Evolutionary conservation across 2,797 vertebrate species (phyloP).

Genomic region (Siniperca scherzeri): DNA sequence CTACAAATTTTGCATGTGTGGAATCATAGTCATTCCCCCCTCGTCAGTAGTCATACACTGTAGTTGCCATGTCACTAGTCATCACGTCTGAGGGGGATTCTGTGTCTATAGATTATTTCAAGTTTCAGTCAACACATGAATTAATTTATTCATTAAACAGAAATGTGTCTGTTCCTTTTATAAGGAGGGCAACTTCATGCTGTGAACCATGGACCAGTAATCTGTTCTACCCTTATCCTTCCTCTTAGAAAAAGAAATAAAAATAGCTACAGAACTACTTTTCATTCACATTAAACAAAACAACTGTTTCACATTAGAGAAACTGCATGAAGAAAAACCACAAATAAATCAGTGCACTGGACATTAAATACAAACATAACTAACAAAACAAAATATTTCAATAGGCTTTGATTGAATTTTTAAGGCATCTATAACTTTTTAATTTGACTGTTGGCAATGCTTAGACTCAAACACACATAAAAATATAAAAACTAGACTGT

Average conservation of each 20-base stretch:
- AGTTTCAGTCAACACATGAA: constrained; percentile 46
- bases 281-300: constrained; percentile 41
- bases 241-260: constrained; percentile 9
- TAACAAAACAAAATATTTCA: constrained; percentile 46
- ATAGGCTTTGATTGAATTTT: constrained; percentile 22
- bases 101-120: constrained; percentile 53
- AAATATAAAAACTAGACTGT: constrained; percentile 55
- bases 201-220: constrained; percentile 36
- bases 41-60: constrained; percentile 59
- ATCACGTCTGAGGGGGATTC: constrained; percentile 45
- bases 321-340: constrained; percentile 48
- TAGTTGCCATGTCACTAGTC: not conserved
- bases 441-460: constrained; percentile 36
- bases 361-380: constrained; percentile 66
- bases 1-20: constrained; percentile 46
- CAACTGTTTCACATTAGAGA: constrained; percentile 59
- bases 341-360: constrained; percentile 78
- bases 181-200: constrained; percentile 54
- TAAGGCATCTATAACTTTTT: constrained; percentile 42
- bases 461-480: constrained; percentile 46
- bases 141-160: constrained; percentile 20
- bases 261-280: constrained; percentile 1
- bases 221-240: constrained; percentile 45
- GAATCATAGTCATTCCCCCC: constrained; percentile 52
- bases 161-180: constrained; percentile 28